Evolutionary conservation across 1,140 invertebrate species (phyloP).

Genomic region (Delia radicum): DNA sequence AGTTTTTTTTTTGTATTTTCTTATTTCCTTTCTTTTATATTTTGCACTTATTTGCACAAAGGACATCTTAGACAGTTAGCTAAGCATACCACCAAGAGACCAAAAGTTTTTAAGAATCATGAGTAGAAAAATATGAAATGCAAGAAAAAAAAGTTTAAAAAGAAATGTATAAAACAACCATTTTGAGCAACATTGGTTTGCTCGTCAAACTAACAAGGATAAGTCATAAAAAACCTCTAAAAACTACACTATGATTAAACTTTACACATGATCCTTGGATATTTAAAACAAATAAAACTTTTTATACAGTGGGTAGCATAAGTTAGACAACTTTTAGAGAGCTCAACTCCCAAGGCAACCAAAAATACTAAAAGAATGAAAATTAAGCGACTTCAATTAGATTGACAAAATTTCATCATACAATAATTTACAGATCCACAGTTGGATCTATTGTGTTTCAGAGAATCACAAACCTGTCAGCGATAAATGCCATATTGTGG

Average conservation of each 20-base stretch:
- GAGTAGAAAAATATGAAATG: neutral
- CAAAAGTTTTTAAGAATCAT: neutral
- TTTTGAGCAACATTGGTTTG: neutral
- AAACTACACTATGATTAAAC: neutral
- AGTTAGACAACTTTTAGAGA: too few relatives aligned
- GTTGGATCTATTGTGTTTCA: too few relatives aligned
- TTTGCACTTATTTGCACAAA: neutral
- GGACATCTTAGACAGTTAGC: conserved; percentile 12
- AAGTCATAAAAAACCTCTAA: neutral
- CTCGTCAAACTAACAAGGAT: neutral
- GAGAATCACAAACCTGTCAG: too few relatives aligned
- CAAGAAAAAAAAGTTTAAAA: neutral
- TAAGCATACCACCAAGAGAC: conserved; percentile 8
- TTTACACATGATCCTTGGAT: neutral
- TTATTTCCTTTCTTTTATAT: neutral
- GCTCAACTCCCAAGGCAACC: too few relatives aligned
- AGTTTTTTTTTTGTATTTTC: neutral
- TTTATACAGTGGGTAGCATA: neutral
- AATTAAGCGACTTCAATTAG: too few relatives aligned
- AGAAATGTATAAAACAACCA: neutral
- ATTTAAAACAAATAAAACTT: neutral
- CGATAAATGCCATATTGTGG: too few relatives aligned
- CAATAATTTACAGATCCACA: too few relatives aligned
- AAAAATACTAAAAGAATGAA: too few relatives aligned
- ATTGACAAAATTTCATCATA: too few relatives aligned